A percentile compares a stretch with the other conserved stretches of the same genome.
These are phyloP conservation scores for Campaea margaritaria DNA, from an alignment of 2,888 invertebrate genomes.

Conservation along the genomic window DNA sequence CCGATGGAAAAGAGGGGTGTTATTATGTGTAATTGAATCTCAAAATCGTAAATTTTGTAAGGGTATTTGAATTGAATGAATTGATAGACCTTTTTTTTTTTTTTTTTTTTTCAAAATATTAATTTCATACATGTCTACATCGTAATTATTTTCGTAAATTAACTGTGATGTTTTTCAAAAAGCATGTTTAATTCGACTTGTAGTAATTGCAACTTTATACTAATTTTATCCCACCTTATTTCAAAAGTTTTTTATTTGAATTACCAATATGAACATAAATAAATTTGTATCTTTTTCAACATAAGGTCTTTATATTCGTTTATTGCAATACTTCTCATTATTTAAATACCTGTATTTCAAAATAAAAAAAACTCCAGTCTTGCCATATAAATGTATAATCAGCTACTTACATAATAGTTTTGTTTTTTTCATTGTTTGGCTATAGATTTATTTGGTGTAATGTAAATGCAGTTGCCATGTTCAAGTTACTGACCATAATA, in stretches of 20 bases:
- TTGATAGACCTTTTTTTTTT: background rate
- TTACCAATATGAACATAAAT: too few species aligned
- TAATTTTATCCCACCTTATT: too few species aligned
- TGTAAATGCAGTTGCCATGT: constrained; percentile 32
- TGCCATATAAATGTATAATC: constrained; percentile 29
- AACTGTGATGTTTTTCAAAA: too few species aligned
- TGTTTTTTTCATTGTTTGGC: constrained; percentile 11
- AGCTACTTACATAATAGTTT: constrained; percentile 16
- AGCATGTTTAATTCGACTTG: too few species aligned
- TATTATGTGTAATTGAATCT: constrained; percentile 32
- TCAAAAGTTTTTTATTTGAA: too few species aligned
- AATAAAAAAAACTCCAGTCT: constrained; percentile 14
- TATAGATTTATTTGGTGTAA: constrained; percentile 14
- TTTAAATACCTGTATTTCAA: constrained; percentile 21
- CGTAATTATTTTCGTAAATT: too few species aligned
- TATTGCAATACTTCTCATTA: constrained; percentile 4
- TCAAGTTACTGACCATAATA: too few species aligned
- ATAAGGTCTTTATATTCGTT: constrained; percentile 5
- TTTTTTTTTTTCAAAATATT: background rate
- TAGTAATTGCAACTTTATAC: too few species aligned
- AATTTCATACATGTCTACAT: too few species aligned
- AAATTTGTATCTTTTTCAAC: too few species aligned
- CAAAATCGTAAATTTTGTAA: constrained; percentile 18
- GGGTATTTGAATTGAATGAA: constrained; percentile 1
- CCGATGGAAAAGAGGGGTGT: too few species aligned